Evolutionary conservation across 2,888 invertebrate species (phyloP), one percentile per base, ranked within the genome.

Genomic region (Drosophila testacea): DNA sequence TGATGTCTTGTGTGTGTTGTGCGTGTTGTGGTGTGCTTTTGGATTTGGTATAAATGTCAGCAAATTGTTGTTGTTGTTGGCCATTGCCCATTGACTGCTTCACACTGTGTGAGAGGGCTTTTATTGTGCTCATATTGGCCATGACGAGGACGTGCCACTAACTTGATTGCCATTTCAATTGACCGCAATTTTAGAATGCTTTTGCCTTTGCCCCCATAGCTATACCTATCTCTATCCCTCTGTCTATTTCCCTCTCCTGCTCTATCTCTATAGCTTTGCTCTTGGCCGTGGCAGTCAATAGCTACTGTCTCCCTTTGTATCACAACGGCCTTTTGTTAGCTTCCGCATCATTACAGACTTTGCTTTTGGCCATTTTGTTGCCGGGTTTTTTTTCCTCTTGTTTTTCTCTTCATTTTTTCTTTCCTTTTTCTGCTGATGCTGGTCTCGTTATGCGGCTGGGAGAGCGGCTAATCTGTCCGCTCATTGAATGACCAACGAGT

Each of bases 91-190:
- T 50, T 60, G 59, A 41, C 34, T 47, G 30, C 22, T 55, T 50
- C 32, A 47, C 51, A 56, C n/a, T 76, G 57, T 59, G 57, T 55
- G 56, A 46, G 54, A 28, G 65, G 41, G 55, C 59, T 64, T 83
- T 75, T 75, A 77, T 77, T 79, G 77, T 68, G 68, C 54, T 65
- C 65, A 76, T 73, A 78, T 76, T 78, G 78, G 69, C 70, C 63
- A 69, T 87, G 88, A 80, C 85, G 69, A 69, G 80, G 67, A 83
- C 88, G 81, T 85, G 88, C 81, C 66, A 88, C 79, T 86, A 85
- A 85, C 89, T 86, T 85, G 85, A 85, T 85, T 88, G 85, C 87
- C 89, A 79, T 88, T 85, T 83, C 85, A 88, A 85, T 85, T 85
- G 85, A 85, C 85, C 85, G 84, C 85, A 85, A 87, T 88, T 85